phyloP scores from a whole-genome alignment of 2,888 invertebrate genomes.

The Cerceris ruficornis region DNA sequence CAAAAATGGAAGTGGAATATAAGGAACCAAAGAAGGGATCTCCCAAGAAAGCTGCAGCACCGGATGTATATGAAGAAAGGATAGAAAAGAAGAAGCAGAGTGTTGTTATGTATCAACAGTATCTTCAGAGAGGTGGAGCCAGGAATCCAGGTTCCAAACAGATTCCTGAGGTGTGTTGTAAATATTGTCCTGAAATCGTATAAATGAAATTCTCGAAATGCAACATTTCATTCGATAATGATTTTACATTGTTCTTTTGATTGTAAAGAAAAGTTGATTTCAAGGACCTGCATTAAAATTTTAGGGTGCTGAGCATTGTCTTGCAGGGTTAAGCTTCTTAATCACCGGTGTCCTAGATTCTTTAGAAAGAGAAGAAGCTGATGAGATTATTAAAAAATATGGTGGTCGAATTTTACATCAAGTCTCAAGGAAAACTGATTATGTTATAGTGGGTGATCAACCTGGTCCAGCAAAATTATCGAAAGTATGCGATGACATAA shows the following conservation, averaged over 20 bases:
- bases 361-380: conserved; percentile 91
- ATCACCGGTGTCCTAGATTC: conserved; percentile 95
- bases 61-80: conserved; percentile 86
- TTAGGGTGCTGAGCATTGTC: conserved; percentile 88
- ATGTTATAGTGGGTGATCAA: conserved; percentile 92
- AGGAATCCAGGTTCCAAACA: conserved; percentile 92
- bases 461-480: conserved; percentile 92
- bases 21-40: conserved; percentile 35
- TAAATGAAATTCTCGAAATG: not conserved
- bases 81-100: conserved; percentile 87
- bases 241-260: conserved; percentile 2
- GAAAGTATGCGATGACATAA: conserved; percentile 81
- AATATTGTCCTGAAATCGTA: not conserved
- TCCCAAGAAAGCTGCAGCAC: conserved; percentile 18
- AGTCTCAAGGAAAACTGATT: conserved; percentile 91
- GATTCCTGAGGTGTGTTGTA: conserved; percentile 88
- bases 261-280: not conserved
- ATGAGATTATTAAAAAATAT: conserved; percentile 88
- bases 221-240: too few relatives aligned
- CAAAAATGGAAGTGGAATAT: conserved; percentile 59
- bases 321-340: conserved; percentile 88
- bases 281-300: conserved; percentile 20
- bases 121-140: conserved; percentile 90
- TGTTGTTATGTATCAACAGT: conserved; percentile 88
- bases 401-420: conserved; percentile 90